These are phyloP conservation scores for Pygmarrhopalites habei DNA, from an alignment of 1,140 invertebrate species.

Conservation along the genomic window DNA sequence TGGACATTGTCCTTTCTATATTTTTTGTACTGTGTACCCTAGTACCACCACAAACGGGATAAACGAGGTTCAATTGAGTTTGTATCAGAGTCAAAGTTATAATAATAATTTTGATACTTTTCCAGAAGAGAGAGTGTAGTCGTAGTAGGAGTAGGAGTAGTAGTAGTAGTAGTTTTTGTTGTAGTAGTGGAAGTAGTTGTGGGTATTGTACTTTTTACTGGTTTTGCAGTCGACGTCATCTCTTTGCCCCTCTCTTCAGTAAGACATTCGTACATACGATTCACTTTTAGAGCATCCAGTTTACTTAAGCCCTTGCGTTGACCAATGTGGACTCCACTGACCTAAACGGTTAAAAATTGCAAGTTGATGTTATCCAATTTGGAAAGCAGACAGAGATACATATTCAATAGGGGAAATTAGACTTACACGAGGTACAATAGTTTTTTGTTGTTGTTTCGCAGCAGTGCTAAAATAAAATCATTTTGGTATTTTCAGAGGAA, in stretches of 20 bases:
- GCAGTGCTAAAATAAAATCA: background rate
- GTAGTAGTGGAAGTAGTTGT: background rate
- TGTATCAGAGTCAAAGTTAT: no score
- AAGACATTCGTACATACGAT: conserved; percentile 62
- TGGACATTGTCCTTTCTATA: no score
- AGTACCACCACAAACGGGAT: no score
- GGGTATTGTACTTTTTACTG: background rate
- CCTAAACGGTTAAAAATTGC: background rate
- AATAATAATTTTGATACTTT: no score
- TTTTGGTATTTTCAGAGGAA: background rate
- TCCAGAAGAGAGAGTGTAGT: no score
- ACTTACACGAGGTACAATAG: no score
- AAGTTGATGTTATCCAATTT: background rate
- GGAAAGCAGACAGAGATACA: background rate
- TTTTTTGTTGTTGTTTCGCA: background rate
- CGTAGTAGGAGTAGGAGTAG: background rate
- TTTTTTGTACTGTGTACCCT: no score
- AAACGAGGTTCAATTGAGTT: no score
- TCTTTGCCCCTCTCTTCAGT: no score
- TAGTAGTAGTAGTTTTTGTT: background rate
- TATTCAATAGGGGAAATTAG: background rate
- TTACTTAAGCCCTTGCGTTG: conserved; percentile 58
- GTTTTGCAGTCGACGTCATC: no score
- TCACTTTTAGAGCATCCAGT: conserved; percentile 58
- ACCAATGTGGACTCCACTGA: conserved; percentile 46